A percentile compares a stretch with the other conserved stretches of the same genome.
phyloP scores from a whole-genome alignment of 2,888 invertebrate genomes.

The Apamea anceps region DNA sequence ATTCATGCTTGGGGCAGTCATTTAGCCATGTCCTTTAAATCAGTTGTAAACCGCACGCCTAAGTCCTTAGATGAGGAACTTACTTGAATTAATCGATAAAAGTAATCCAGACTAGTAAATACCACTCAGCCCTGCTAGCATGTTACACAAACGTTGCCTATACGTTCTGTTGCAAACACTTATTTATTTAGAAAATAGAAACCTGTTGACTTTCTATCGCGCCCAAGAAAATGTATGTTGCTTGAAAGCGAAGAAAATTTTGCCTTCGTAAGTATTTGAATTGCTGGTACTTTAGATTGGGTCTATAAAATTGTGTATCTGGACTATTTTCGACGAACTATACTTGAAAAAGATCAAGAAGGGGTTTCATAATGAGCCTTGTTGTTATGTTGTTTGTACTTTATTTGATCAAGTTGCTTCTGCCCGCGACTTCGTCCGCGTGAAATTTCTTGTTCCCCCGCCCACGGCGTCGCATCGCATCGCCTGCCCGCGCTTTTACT shows the following conservation, averaged over 20 bases:
- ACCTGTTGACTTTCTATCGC: slow-evolving; percentile 64
- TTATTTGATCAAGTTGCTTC: neutral
- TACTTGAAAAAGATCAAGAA: neutral
- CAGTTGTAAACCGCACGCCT: too few relatives aligned
- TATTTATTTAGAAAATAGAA: slow-evolving; percentile 62
- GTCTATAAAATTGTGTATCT: neutral
- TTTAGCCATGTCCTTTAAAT: too few relatives aligned
- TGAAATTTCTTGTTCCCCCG: too few relatives aligned
- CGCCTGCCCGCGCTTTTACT: too few relatives aligned
- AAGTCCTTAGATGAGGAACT: too few relatives aligned
- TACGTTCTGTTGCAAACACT: slow-evolving; percentile 32
- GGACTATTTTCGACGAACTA: neutral
- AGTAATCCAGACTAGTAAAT: neutral
- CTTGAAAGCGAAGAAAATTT: slow-evolving; percentile 45
- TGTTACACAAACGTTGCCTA: slow-evolving; percentile 53
- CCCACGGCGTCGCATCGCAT: too few relatives aligned
- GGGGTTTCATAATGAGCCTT: neutral
- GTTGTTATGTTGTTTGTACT: neutral
- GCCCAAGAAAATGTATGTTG: slow-evolving; percentile 54
- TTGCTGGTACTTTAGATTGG: neutral
- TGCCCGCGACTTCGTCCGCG: too few relatives aligned
- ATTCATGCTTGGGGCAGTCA: too few relatives aligned
- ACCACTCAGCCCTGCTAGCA: neutral
- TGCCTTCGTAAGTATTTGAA: neutral
- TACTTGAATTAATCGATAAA: neutral